phyloP scores from a whole-genome alignment of 2,797 vertebrate species.

The Remorina albescens region DNA sequence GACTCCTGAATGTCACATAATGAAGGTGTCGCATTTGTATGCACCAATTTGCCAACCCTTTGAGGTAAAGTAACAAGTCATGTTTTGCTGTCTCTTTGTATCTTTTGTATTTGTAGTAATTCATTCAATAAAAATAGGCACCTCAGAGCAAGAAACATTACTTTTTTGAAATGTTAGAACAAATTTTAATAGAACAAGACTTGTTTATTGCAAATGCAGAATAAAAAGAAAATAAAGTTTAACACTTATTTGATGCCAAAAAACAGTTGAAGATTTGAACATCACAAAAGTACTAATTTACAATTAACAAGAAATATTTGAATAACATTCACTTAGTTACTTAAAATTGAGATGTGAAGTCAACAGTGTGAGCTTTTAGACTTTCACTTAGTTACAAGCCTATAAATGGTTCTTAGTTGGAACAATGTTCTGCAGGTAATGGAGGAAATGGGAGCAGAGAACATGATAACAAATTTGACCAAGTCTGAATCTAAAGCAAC shows the following conservation, averaged over 20 bases:
- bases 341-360: not conserved
- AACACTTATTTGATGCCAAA: not conserved
- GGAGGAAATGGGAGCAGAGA: not conserved
- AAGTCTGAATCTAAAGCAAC: not conserved
- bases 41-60: not conserved
- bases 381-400: not conserved
- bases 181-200: constrained; percentile 19
- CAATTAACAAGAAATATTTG: not conserved
- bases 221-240: constrained; percentile 17
- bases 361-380: not conserved
- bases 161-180: not conserved
- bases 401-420: not conserved
- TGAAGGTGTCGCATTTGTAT: constrained; percentile 26
- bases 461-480: not conserved
- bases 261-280: not conserved
- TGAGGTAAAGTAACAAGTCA: not conserved
- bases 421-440: not conserved
- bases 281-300: not conserved
- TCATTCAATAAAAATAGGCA: constrained; percentile 57
- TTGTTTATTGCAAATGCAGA: not conserved
- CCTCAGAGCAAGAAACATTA: not conserved
- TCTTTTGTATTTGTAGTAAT: constrained; percentile 62
- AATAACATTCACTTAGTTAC: not conserved
- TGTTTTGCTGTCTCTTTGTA: constrained; percentile 51
- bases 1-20: constrained; percentile 33